Conservation (phyloP, 2,797 vertebrate genomes). For the Gymnodraco acuticeps region DNA sequence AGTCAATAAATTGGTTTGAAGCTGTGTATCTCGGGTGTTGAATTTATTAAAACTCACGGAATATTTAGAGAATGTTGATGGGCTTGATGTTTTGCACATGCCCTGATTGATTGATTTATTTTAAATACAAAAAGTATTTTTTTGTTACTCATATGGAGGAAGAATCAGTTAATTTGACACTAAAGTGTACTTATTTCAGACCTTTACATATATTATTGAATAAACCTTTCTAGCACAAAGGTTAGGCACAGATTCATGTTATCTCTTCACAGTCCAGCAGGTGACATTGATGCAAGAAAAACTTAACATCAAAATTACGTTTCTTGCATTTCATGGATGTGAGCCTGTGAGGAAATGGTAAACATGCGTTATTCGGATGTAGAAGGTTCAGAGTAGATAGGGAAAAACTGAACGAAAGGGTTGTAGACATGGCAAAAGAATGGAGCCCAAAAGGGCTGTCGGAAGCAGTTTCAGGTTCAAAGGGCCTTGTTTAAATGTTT, state of each 20-base stretch:
- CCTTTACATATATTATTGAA: neutral
- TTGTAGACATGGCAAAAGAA: no score
- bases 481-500: no score
- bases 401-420: no score
- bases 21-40: neutral
- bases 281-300: no score
- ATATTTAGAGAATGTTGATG: neutral
- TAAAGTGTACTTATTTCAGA: neutral
- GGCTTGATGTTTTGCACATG: neutral
- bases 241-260: neutral
- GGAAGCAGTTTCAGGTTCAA: no score
- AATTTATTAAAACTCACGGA: neutral
- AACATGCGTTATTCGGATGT: no score
- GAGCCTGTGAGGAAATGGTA: no score
- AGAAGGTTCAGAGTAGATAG: no score
- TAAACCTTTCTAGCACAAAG: neutral
- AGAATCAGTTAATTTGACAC: neutral
- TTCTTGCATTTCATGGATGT: no score
- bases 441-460: no score
- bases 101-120: neutral
- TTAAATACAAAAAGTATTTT: no score
- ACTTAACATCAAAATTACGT: no score
- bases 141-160: rapidly evolving
- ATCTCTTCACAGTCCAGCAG: neutral
- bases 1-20: slow-evolving; percentile 19